These are phyloP conservation scores for Drosophila kepulauana DNA, from an alignment of 1,140 invertebrate species.

Conservation along the genomic window DNA sequence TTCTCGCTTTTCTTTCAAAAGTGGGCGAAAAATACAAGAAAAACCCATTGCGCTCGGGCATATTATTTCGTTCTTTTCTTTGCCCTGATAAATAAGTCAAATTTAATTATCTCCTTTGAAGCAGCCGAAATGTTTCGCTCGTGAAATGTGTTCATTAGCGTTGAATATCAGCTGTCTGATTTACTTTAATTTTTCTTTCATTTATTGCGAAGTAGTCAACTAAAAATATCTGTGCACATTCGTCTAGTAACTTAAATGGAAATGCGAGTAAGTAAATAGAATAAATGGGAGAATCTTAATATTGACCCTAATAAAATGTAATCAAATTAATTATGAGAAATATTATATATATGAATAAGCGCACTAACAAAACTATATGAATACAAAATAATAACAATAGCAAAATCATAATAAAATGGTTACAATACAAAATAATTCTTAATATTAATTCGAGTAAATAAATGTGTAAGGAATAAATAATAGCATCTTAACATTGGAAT, in stretches of 20 bases:
- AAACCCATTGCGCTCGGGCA: slow-evolving; percentile 8
- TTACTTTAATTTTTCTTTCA: not conserved
- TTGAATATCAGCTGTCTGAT: not conserved
- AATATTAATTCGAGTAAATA: too few species aligned
- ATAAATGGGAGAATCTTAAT: too few species aligned
- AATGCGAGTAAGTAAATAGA: not conserved
- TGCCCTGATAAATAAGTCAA: slow-evolving; percentile 26
- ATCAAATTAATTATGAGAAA: too few species aligned
- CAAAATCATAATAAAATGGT: too few species aligned
- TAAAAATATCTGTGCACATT: not conserved
- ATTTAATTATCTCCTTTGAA: slow-evolving; percentile 31
- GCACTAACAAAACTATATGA: too few species aligned
- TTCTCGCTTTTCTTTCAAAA: not conserved
- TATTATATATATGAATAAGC: too few species aligned
- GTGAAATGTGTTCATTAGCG: slow-evolving; percentile 30
- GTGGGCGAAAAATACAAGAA: slow-evolving; percentile 1
- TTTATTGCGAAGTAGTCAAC: not conserved
- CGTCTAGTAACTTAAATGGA: not conserved
- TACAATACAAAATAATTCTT: too few species aligned
- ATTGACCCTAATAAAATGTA: too few species aligned
- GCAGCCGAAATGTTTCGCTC: not conserved
- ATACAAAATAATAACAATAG: too few species aligned
- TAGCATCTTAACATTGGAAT: too few species aligned
- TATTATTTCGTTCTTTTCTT: not conserved
- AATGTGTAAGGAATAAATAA: too few species aligned